Evolutionary conservation across 2,113 vertebrate genomes (phyloP).

Genomic region (Ochotona curzoniae): DNA sequence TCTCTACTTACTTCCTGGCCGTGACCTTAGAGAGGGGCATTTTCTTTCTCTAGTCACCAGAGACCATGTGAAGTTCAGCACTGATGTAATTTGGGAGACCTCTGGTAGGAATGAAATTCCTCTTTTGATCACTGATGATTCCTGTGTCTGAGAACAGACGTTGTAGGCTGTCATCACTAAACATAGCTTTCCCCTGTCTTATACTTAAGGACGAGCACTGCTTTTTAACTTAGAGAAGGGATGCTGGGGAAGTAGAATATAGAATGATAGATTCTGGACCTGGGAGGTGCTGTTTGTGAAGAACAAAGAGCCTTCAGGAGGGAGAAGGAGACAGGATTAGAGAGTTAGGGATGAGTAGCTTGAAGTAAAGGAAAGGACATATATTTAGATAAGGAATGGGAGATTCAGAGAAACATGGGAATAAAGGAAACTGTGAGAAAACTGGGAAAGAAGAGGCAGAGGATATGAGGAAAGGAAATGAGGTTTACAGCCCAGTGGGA

Average conservation of each 20-base stretch:
- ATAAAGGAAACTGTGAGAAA: not conserved
- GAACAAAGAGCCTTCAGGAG: not conserved
- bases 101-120: slow-evolving; percentile 33
- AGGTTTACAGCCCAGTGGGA: not conserved
- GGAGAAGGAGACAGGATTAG: not conserved
- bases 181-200: not conserved
- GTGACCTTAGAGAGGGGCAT: not conserved
- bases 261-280: not conserved
- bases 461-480: not conserved
- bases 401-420: not conserved
- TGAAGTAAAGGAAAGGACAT: not conserved
- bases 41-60: slow-evolving; percentile 24
- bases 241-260: not conserved
- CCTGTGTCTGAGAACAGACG: not conserved
- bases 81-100: not conserved
- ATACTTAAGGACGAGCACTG: not conserved
- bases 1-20: not conserved
- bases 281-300: not conserved
- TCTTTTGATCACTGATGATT: not conserved
- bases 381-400: not conserved
- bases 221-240: not conserved
- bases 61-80: slow-evolving; percentile 23
- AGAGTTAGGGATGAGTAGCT: not conserved
- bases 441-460: not conserved
- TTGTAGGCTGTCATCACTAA: not conserved